A percentile compares a stretch with the other conserved stretches of the same genome.
phyloP scores from a whole-genome alignment of 2,113 vertebrate species.

The Loxodonta africana region DNA sequence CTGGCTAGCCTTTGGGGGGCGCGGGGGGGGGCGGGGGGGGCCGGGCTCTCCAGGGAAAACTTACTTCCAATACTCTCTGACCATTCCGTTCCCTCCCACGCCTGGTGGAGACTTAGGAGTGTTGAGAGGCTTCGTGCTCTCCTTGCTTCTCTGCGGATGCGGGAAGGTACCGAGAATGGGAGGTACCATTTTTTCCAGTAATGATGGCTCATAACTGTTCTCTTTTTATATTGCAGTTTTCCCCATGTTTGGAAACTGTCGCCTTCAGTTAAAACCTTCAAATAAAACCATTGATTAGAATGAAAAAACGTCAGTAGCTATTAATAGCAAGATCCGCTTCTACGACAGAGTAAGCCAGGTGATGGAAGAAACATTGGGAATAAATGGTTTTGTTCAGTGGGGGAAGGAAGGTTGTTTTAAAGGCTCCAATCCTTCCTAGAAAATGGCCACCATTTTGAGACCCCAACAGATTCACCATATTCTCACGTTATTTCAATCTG shows the following conservation, averaged over 20 bases:
- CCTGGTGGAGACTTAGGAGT: neutral
- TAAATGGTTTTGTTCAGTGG: neutral
- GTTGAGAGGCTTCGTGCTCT: neutral
- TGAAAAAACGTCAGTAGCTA: neutral
- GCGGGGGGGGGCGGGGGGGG: neutral
- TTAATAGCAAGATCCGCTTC: constrained; percentile 40
- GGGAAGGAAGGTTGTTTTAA: neutral
- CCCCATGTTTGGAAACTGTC: neutral
- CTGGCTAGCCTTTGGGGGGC: neutral
- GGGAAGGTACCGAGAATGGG: neutral
- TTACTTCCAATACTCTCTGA: neutral
- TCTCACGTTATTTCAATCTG: neutral
- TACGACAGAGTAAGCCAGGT: neutral
- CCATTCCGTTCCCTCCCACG: neutral
- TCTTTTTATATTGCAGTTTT: constrained; percentile 27
- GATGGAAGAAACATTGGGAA: neutral
- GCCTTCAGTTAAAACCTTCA: neutral
- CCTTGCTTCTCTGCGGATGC: neutral
- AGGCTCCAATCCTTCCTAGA: neutral
- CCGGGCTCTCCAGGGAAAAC: neutral
- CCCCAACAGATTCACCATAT: neutral
- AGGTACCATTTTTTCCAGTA: neutral
- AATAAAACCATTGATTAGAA: constrained; percentile 39
- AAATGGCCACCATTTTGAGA: neutral
- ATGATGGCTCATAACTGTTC: neutral